Base-by-base conservation (phyloP, 1,140 invertebrate genomes). In the Sipha flava region DNA sequence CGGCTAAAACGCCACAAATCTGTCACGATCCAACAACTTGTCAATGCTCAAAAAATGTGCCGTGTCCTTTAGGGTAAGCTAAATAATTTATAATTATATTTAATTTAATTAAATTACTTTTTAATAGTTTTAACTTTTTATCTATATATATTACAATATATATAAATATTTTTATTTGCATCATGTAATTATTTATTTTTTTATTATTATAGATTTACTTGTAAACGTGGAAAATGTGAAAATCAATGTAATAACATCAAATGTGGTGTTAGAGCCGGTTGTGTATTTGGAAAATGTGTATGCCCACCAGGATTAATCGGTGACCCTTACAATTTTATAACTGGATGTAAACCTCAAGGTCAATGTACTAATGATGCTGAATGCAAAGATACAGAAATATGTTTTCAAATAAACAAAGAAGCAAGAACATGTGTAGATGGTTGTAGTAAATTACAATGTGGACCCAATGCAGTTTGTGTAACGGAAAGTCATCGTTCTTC, bases 201-300 rank as follows among this genome's bases (percentile, higher is more conserved):
- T 34, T 9, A 10, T 70, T 29, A 29, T 29, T 64, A 23, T 80
- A 85, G 84, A 77, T 94, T 89, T 83, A 87, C 87, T 5, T 95
- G 94, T 83, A 88, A 91, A 81, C 86, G 86, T 80, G 90, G 90
- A 5, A 88, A 87, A 81, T 95, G 93, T 84, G 87, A 90, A 59
- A 90, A 94, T 83, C 87, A 90, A 9, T 96, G 94, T 84, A 89
- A 89, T 26, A 87, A 88, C 40, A 87, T 92, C 0, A 87, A 89
- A 52, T 96, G 94, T 85, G 94, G 94, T n/a, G 95, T 95, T 85
- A 95, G 96, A 85, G 95, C 94, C 0, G 92, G 95, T 85, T 97
- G 94, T 83, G 89, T 93, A 52, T 91, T 95, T 83, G 90, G 90
- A 70, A 93, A 94, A 84, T 98, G 96, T 85, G 94, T 94, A 85